Percentiles rank a stretch among this genome's conserved stretches.
phyloP scores from a whole-genome alignment of 2,888 invertebrate genomes.

The Melinaea menophilus region DNA sequence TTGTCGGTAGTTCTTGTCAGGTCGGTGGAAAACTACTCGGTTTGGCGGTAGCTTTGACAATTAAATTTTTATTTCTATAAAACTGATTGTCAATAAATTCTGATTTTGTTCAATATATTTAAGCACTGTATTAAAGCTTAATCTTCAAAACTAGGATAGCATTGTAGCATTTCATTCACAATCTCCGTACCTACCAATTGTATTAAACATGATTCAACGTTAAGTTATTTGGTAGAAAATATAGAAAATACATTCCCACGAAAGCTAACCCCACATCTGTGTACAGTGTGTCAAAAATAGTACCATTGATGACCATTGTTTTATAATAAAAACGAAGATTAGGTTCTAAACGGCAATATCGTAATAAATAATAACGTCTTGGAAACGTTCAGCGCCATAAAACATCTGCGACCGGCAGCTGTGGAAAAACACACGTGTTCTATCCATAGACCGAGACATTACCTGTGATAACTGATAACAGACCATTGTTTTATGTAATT shows the following conservation, averaged over 20 bases:
- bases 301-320: conserved; percentile 71
- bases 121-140: too few relatives aligned
- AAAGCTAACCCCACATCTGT: conserved; percentile 57
- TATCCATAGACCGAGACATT: conserved; percentile 54
- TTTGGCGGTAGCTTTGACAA: too few relatives aligned
- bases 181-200: too few relatives aligned
- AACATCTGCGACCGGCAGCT: conserved; percentile 76
- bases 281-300: conserved; percentile 69
- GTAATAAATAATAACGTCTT: conserved; percentile 76
- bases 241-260: conserved; percentile 58
- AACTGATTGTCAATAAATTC: too few relatives aligned
- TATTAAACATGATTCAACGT: neutral
- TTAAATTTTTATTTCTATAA: too few relatives aligned
- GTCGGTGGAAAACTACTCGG: too few relatives aligned
- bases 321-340: conserved; percentile 73
- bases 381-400: conserved; percentile 74
- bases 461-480: conserved; percentile 56
- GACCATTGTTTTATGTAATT: conserved; percentile 38
- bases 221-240: conserved; percentile 12
- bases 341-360: conserved; percentile 74
- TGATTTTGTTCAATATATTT: too few relatives aligned
- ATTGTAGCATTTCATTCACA: too few relatives aligned
- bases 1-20: too few relatives aligned
- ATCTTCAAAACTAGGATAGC: too few relatives aligned
- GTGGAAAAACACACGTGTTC: conserved; percentile 72